phyloP scores from a whole-genome alignment of 2,888 invertebrate species.

The Clitarchus hookeri region DNA sequence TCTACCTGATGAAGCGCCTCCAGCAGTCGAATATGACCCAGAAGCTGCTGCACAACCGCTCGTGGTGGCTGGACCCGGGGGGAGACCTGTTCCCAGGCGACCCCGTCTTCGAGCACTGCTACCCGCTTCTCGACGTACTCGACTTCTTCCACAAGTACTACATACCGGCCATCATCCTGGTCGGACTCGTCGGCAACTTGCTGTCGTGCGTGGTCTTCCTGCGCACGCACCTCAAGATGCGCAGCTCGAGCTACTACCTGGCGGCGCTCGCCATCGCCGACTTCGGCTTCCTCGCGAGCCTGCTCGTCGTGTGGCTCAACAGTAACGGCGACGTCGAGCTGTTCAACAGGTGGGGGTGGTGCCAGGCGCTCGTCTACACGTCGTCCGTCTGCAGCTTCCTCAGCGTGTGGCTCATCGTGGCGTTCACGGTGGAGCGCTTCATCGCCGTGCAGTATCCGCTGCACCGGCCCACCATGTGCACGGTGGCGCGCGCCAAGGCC shows the following conservation, averaged over 20 bases:
- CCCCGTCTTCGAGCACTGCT: slow-evolving; percentile 37
- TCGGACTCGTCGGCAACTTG: slow-evolving; percentile 65
- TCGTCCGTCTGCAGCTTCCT: slow-evolving; percentile 64
- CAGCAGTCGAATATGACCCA: not conserved
- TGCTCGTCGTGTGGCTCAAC: slow-evolving; percentile 61
- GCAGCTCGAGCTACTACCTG: slow-evolving; percentile 67
- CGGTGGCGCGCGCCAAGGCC: slow-evolving; percentile 62
- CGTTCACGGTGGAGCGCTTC: slow-evolving; percentile 71
- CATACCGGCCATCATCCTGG: slow-evolving; percentile 62
- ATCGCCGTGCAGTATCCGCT: slow-evolving; percentile 68
- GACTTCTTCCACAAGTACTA: slow-evolving; percentile 61
- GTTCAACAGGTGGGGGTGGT: slow-evolving; percentile 62
- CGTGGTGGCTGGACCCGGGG: slow-evolving; percentile 22
- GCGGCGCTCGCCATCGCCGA: slow-evolving; percentile 66
- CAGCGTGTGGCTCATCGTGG: slow-evolving; percentile 71
- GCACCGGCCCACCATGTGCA: slow-evolving; percentile 64
- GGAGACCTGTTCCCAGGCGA: slow-evolving; percentile 4
- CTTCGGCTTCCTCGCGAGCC: slow-evolving; percentile 61
- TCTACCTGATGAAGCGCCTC: not conserved
- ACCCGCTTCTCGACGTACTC: slow-evolving; percentile 50
- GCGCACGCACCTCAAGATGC: slow-evolving; percentile 62
- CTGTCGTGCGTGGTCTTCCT: slow-evolving; percentile 65
- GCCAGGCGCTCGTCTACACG: slow-evolving; percentile 60
- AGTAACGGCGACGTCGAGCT: slow-evolving; percentile 55
- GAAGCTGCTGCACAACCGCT: not conserved